Conservation (phyloP, 2,888 invertebrate genomes). For the Sepiola atlantica region DNA sequence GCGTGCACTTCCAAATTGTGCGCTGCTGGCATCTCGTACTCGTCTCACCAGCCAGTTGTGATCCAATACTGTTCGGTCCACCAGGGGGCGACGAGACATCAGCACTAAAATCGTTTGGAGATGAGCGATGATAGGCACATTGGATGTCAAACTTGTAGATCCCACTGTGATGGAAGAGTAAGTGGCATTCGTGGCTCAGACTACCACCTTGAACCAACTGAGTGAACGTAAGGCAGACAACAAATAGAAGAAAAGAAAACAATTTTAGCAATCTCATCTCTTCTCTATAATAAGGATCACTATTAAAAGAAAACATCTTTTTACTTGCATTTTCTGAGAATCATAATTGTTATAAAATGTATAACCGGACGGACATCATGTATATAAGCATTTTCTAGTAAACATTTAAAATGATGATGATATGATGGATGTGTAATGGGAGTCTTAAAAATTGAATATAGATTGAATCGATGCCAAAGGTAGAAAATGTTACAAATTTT, state of each 20-base stretch:
- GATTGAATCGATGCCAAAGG: too few species aligned
- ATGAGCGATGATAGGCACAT: slow-evolving; percentile 43
- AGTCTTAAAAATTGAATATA: too few species aligned
- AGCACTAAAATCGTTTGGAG: not conserved
- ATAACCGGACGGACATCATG: too few species aligned
- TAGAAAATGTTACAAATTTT: too few species aligned
- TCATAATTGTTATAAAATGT: too few species aligned
- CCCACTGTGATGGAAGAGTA: slow-evolving; percentile 35
- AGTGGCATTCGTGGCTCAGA: slow-evolving; percentile 32
- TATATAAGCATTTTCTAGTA: too few species aligned
- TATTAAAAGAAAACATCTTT: too few species aligned
- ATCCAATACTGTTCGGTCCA: not conserved
- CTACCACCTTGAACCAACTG: slow-evolving; percentile 37
- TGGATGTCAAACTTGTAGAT: slow-evolving; percentile 44
- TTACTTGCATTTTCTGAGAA: too few species aligned
- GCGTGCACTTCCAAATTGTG: slow-evolving; percentile 39
- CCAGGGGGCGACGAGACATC: not conserved
- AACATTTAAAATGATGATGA: too few species aligned
- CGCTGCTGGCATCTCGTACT: not conserved
- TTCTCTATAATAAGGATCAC: too few species aligned
- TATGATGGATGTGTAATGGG: too few species aligned
- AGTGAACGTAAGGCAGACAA: not conserved
- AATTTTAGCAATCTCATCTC: not conserved
- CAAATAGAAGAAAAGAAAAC: not conserved
- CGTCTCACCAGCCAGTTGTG: not conserved